These are phyloP conservation scores for Prunella fulvescens DNA, from an alignment of 2,113 vertebrate genomes.

Conservation along the genomic window DNA sequence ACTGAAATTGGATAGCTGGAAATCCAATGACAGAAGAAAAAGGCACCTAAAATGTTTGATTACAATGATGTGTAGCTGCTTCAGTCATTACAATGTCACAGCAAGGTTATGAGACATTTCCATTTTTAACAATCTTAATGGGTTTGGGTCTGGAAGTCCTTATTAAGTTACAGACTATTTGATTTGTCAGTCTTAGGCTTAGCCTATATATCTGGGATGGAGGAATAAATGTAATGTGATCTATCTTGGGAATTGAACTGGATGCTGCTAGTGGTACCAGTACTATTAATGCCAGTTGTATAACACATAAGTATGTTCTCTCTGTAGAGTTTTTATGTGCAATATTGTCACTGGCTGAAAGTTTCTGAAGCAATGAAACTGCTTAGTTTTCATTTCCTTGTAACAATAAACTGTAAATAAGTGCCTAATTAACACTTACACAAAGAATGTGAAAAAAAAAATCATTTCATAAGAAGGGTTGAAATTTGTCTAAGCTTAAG, in stretches of 20 bases:
- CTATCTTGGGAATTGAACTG: neutral
- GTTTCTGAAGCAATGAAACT: neutral
- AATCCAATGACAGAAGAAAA: neutral
- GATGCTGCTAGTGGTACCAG: neutral
- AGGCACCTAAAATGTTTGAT: neutral
- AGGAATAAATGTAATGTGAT: neutral
- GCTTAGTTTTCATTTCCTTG: neutral
- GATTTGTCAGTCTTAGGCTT: neutral
- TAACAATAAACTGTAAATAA: neutral
- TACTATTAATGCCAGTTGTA: neutral
- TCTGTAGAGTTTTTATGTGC: neutral
- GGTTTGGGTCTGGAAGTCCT: neutral
- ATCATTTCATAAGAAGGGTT: neutral
- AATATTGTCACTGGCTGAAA: neutral
- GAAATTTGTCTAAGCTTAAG: neutral
- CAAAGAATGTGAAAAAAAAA: neutral
- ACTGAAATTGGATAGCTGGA: neutral
- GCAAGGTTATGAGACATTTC: constrained; percentile 5
- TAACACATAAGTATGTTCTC: neutral
- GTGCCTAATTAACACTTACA: neutral
- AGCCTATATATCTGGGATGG: neutral
- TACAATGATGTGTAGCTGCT: neutral
- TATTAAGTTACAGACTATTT: neutral
- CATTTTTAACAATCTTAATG: constrained; percentile 31
- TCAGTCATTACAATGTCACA: neutral